Conservation (phyloP, 2,888 invertebrate genomes). For the Alcis repandata region DNA sequence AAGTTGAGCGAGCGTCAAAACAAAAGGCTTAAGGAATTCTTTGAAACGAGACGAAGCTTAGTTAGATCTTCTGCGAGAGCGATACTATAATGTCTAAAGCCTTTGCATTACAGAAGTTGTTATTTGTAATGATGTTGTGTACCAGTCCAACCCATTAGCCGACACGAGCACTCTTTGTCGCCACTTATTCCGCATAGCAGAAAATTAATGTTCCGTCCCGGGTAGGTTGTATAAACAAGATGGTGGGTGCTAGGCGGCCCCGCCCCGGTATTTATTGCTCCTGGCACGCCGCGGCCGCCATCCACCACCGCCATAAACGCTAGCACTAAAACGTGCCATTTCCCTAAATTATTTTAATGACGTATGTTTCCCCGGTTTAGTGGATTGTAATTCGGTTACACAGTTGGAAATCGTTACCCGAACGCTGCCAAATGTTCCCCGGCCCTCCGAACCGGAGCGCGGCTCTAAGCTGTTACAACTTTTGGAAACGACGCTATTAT, state of each 20-base stretch:
- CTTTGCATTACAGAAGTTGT: slow-evolving; percentile 57
- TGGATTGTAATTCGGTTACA: slow-evolving; percentile 72
- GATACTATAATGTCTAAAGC: slow-evolving; percentile 32
- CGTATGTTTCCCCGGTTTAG: slow-evolving; percentile 71
- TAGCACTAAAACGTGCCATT: slow-evolving; percentile 77
- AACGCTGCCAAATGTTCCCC: slow-evolving; percentile 63
- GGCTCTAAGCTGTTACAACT: slow-evolving; percentile 52
- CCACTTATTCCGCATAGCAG: slow-evolving; percentile 74
- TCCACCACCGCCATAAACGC: slow-evolving; percentile 74
- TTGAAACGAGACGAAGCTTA: neutral
- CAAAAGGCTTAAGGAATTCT: neutral
- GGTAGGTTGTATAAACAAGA: slow-evolving; percentile 75
- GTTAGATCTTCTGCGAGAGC: neutral
- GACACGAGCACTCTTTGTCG: slow-evolving; percentile 72
- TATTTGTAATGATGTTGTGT: slow-evolving; percentile 64
- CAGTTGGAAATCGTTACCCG: slow-evolving; percentile 61
- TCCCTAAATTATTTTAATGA: slow-evolving; percentile 81
- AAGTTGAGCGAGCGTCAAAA: slow-evolving; percentile 1
- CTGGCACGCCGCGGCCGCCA: slow-evolving; percentile 67
- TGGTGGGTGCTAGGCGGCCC: slow-evolving; percentile 61
- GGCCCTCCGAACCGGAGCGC: slow-evolving; percentile 36
- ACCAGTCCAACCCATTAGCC: slow-evolving; percentile 66
- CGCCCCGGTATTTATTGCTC: slow-evolving; percentile 77
- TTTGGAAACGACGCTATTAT: slow-evolving; percentile 53
- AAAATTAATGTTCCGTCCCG: slow-evolving; percentile 74